These are phyloP conservation scores for Megastigmus dorsalis DNA, from an alignment of 2,888 invertebrate species.

Conservation along the genomic window DNA sequence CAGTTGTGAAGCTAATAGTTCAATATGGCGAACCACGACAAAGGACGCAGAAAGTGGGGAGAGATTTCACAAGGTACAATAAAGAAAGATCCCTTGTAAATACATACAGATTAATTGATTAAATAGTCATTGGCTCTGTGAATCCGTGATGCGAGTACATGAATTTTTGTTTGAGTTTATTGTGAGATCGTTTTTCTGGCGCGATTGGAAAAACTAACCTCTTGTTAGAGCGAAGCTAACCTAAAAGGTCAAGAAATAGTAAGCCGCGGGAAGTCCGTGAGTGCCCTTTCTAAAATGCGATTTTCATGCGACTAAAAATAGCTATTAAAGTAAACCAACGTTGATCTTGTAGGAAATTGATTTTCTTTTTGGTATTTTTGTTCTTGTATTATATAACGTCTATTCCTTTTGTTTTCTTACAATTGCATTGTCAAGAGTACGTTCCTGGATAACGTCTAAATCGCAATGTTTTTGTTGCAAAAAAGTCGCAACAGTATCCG, in stretches of 20 bases:
- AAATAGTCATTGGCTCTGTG: neutral
- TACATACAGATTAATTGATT: constrained; percentile 25
- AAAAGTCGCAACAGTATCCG: constrained; percentile 21
- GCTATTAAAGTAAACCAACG: neutral
- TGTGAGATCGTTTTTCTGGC: constrained; percentile 5
- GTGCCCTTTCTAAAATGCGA: constrained; percentile 40
- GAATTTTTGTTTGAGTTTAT: constrained; percentile 6
- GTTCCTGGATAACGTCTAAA: constrained; percentile 29
- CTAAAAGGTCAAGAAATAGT: constrained; percentile 60
- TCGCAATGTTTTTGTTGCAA: constrained; percentile 49
- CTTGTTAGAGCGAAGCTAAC: constrained; percentile 68
- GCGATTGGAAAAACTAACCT: constrained; percentile 63
- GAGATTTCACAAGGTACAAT: constrained; percentile 73
- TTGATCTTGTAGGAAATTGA: constrained; percentile 10
- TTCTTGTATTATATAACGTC: constrained; percentile 29
- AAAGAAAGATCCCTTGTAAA: constrained; percentile 30
- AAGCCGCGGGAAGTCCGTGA: constrained; percentile 48
- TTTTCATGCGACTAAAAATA: constrained; percentile 45
- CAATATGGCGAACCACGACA: constrained; percentile 75
- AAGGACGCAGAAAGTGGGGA: constrained; percentile 75
- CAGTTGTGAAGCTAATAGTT: too few relatives aligned
- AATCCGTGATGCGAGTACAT: neutral
- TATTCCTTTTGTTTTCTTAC: constrained; percentile 39
- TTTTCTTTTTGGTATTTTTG: neutral
- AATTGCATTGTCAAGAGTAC: constrained; percentile 39